A percentile compares a stretch with the other conserved stretches of the same genome.
phyloP scores from a whole-genome alignment of 2,888 invertebrate species.

The Mesoligia furuncula region DNA sequence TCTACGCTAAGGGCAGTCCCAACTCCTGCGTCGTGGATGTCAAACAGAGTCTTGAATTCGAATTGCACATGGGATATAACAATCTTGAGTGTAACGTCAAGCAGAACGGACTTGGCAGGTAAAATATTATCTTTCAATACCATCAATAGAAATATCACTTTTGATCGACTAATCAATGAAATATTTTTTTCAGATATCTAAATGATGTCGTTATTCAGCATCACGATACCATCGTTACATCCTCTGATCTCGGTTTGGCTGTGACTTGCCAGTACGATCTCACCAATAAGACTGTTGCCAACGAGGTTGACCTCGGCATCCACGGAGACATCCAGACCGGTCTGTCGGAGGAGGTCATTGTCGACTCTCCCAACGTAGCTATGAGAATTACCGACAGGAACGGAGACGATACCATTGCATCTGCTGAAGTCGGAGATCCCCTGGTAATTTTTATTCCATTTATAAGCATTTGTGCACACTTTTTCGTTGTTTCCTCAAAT shows the following conservation, averaged over 20 bases:
- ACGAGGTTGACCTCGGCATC: constrained; percentile 97
- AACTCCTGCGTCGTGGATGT: constrained; percentile 98
- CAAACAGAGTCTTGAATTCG: constrained; percentile 96
- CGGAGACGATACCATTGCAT: constrained; percentile 95
- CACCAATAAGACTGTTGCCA: constrained; percentile 98
- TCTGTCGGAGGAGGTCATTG: constrained; percentile 96
- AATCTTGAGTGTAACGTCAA: constrained; percentile 98
- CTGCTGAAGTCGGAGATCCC: constrained; percentile 98
- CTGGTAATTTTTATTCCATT: constrained; percentile 84
- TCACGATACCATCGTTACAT: constrained; percentile 98
- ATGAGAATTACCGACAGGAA: constrained; percentile 97
- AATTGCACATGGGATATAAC: constrained; percentile 97
- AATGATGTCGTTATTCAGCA: constrained; percentile 98
- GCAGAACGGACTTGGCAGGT: constrained; percentile 95
- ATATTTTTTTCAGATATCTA: constrained; percentile 90
- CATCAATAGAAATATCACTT: background rate
- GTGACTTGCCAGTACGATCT: constrained; percentile 98
- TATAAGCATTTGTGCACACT: background rate
- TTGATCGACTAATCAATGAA: constrained; percentile 23
- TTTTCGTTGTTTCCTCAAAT: constrained; percentile 17
- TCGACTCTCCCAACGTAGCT: constrained; percentile 98
- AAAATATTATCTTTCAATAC: constrained; percentile 66
- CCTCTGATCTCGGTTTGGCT: constrained; percentile 97
- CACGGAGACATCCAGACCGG: constrained; percentile 96
- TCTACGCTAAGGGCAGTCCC: constrained; percentile 98